These are phyloP conservation scores for Coenonympha glycerion DNA, from an alignment of 2,888 invertebrate genomes.

Conservation along the genomic window DNA sequence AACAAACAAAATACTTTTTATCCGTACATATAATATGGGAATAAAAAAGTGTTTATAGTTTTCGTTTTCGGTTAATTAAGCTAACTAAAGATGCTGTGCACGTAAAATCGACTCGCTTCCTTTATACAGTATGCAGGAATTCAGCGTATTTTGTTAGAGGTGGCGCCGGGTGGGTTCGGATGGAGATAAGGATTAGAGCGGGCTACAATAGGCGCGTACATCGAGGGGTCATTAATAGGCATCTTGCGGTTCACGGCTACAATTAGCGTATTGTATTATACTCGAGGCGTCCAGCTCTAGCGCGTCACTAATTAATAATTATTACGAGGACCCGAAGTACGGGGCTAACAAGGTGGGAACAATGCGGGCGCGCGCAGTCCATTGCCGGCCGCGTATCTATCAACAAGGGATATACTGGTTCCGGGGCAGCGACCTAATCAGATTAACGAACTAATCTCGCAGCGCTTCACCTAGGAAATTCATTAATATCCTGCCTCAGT, in stretches of 20 bases:
- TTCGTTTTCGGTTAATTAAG: neutral
- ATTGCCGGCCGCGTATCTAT: conserved; percentile 29
- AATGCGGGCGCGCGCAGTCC: conserved; percentile 19
- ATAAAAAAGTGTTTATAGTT: neutral
- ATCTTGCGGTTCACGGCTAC: conserved; percentile 27
- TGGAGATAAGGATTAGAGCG: neutral
- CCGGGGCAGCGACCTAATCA: conserved; percentile 72
- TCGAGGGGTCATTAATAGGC: conserved; percentile 20
- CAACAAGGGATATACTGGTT: conserved; percentile 40
- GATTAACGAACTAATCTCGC: conserved; percentile 80
- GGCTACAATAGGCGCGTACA: conserved; percentile 17
- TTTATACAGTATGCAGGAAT: neutral
- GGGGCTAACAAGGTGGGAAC: conserved; percentile 27
- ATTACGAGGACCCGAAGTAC: conserved; percentile 25
- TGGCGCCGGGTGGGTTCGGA: neutral
- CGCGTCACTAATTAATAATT: conserved; percentile 33
- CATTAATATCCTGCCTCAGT: conserved; percentile 79
- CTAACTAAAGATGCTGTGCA: neutral
- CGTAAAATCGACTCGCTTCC: neutral
- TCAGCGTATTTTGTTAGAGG: neutral
- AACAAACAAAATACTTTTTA: neutral
- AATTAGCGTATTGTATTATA: conserved; percentile 28
- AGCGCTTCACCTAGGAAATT: conserved; percentile 80
- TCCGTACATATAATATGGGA: neutral
- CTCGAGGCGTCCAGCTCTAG: conserved; percentile 28